phyloP scores from a whole-genome alignment of 2,797 vertebrate species.

The Glyptemys insculpta region DNA sequence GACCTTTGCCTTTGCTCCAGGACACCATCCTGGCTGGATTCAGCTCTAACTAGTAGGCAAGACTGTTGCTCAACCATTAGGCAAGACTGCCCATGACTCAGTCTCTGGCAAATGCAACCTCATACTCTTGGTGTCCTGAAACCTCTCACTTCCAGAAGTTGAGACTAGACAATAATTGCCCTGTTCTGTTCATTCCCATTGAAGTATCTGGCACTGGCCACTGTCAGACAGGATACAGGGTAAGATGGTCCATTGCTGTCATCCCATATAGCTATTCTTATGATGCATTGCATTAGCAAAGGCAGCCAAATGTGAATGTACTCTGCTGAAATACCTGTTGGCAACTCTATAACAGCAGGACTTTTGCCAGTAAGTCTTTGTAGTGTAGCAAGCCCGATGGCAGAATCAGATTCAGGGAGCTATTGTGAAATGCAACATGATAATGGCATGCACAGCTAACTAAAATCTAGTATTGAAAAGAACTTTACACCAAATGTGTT shows the following conservation, averaged over 20 bases:
- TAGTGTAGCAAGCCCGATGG: not conserved
- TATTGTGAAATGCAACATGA: not conserved
- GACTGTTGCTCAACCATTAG: not conserved
- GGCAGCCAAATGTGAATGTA: not conserved
- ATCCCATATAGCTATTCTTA: not conserved
- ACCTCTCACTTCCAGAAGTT: not conserved
- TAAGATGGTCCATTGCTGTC: not conserved
- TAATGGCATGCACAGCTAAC: not conserved
- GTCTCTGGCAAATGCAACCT: not conserved
- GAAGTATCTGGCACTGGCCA: too few relatives aligned
- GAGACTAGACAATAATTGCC: not conserved
- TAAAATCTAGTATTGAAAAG: fast-evolving
- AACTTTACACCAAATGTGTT: not conserved
- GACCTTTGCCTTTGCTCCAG: not conserved
- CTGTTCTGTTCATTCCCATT: not conserved
- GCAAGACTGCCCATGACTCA: not conserved
- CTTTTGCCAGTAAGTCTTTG: not conserved
- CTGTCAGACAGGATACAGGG: not conserved
- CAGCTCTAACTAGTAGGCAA: not conserved
- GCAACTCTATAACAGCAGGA: not conserved
- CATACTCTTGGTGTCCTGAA: not conserved
- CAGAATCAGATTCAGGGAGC: not conserved
- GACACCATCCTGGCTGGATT: not conserved
- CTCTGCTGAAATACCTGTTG: not conserved
- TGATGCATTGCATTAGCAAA: not conserved